Evolutionary conservation across 2,888 invertebrate genomes (phyloP), one percentile per base, ranked within the genome.

Genomic region (Drosophila subsilvestris): DNA sequence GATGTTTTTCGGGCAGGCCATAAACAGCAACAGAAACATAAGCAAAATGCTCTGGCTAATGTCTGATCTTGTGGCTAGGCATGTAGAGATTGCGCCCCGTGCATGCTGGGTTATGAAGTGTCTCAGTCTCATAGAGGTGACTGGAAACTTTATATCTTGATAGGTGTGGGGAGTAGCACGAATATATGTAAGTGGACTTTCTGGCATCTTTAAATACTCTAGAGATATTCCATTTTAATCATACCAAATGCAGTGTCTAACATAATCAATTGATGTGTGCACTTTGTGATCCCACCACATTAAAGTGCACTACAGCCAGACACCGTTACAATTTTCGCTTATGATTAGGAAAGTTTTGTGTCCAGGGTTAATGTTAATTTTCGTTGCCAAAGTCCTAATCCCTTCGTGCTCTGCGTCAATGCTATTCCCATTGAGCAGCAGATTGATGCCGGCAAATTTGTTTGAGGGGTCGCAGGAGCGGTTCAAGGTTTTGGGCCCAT

Each of bases 341-440:
- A 76, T 82, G 88, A 82, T 82, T 86, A 86, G 65, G 66, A 88
- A 82, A 82, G 65, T 80, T 80, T 47, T 20, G 12, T 25, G n/a
- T 25, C 17, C 61, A 22, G 18, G 12, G 10, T 45, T 20, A 48
- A 60, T 60, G 71, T 68, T 68, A 51, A 68, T 59, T 71, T 71
- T 47, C 42, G 37, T 37, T 22, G 50, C 27, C 14, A 37, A 58
- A 50, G 29, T 47, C 43, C 44, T 51, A 74, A 51, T 53, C 53
- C 62, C 32, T 71, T 45, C 43, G 44, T 42, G 67, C 74, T 55
- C 80, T 69, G 76, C 56, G 50, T 63, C 79, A 79, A 79, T 67
- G 55, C 37, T 44, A 53, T 74, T 48, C 56, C 66, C 66, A 74
- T 74, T 71, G 74, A 71, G 74, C 74, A 37, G 45, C 66, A 53